Conservation (phyloP, 2,797 vertebrate genomes). For the Falco cherrug region DNA sequence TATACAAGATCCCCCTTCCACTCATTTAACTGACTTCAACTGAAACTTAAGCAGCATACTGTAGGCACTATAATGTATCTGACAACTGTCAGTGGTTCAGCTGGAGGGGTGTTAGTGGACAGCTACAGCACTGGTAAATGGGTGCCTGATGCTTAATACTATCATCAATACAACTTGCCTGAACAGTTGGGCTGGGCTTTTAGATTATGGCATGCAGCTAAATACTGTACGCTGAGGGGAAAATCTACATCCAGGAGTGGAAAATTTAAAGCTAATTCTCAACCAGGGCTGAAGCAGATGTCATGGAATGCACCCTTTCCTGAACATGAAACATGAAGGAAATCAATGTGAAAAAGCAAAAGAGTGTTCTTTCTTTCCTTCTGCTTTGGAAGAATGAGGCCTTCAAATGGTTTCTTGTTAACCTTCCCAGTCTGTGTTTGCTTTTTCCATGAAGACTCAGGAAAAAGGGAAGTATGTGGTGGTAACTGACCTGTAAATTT, state of each 20-base stretch:
- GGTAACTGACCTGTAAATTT: background rate
- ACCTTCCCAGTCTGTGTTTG: background rate
- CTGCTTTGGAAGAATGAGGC: background rate
- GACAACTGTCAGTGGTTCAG: background rate
- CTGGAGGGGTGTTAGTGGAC: background rate
- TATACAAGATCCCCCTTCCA: background rate
- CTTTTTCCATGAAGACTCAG: background rate
- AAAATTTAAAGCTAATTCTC: background rate
- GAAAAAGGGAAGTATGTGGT: background rate
- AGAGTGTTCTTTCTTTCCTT: background rate
- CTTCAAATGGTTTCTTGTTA: background rate
- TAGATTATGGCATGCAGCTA: background rate
- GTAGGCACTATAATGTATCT: fast-evolving
- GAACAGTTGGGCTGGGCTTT: background rate
- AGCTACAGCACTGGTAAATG: background rate
- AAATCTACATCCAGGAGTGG: background rate
- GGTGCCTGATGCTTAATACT: background rate
- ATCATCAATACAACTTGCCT: background rate
- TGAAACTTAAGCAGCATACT: background rate
- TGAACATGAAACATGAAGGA: background rate
- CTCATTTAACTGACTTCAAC: background rate
- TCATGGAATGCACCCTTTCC: background rate
- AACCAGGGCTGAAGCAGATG: background rate
- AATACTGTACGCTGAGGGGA: background rate
- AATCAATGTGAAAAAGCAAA: background rate